Evolutionary conservation across 2,113 vertebrate genomes (phyloP), one percentile per base, ranked within the genome.

Genomic region (Anhinga rufa): DNA sequence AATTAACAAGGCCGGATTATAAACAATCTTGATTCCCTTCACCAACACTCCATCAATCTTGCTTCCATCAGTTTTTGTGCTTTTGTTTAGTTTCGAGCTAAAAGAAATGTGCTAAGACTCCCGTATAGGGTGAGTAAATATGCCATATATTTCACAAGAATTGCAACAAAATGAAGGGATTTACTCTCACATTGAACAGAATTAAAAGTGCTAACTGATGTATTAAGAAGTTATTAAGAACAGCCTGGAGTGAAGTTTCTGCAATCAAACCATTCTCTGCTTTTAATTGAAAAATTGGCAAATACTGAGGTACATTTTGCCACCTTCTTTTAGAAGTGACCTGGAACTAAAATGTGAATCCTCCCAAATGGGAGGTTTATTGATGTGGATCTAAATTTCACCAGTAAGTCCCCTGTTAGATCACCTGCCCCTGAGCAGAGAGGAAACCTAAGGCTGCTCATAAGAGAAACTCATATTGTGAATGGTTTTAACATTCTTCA

Each of bases 51-150:
- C 71, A 86, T 96, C 68, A 86, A 51, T 95, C 75, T 93, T 81
- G 38, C 48, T 96, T 74, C 75, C 74, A 49, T 85, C 42, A 40
- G 19, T 24, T 86, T 76, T 87, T 76, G 38, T 74, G 78, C 75
- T 89, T 90, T 95, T 91, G 58, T 91, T 96, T 86, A 75, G 68
- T 92, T 93, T 92, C 77, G 81, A 82, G 32, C 51, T 78, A 71
- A 94, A 87, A 88, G 57, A 60, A 79, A 65, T 69, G 36, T 95
- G 74, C 74, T 83, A 70, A 77, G 78, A 48, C 49, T 61, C 11
- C 42, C 13, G 3, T 61, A 17, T 18, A 75, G 52, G 22, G n/a
- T 77, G n/a, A 90, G 25, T 65, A 82, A 92, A 90, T 79, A 84
- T 25, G 62, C 54, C 42, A 14, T 60, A 9, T 57, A 54, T 46